Evolutionary conservation across 2,797 vertebrate genomes (phyloP).

Genomic region (Picus viridis): DNA sequence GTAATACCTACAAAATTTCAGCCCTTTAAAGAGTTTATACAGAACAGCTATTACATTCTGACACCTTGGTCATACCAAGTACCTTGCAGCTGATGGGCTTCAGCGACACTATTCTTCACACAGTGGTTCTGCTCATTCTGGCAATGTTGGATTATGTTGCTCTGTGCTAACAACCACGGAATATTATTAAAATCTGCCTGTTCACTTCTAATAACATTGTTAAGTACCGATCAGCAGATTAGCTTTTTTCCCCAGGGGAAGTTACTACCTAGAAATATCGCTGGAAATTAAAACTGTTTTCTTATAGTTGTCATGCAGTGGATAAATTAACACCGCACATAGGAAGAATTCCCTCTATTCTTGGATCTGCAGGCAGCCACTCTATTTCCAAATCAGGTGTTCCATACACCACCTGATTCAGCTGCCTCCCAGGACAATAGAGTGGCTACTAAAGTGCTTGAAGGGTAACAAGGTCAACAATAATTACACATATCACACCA

Average conservation of each 20-base stretch:
- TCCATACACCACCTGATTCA: not conserved
- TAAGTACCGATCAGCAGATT: not conserved
- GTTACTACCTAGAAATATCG: not conserved
- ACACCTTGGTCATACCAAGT: not conserved
- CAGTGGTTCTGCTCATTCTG: not conserved
- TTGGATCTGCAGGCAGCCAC: not conserved
- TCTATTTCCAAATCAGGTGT: conserved; percentile 11
- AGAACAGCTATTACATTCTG: not conserved
- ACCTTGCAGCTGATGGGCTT: not conserved
- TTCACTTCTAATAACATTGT: not conserved
- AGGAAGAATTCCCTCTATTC: accelerated
- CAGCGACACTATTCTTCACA: not conserved
- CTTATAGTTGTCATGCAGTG: not conserved
- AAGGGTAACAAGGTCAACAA: conserved; percentile 51
- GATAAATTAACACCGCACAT: not conserved
- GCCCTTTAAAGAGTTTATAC: not conserved
- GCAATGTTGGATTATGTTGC: not conserved
- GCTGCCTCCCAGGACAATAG: not conserved
- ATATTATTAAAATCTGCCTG: not conserved
- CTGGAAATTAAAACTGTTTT: not conserved
- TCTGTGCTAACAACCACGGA: not conserved
- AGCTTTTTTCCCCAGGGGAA: not conserved
- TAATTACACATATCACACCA: conserved; percentile 46
- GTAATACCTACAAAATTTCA: not conserved
- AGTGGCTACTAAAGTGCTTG: not conserved